Conservation (phyloP, 2,888 invertebrate species). For the Poecilus cupreus region DNA sequence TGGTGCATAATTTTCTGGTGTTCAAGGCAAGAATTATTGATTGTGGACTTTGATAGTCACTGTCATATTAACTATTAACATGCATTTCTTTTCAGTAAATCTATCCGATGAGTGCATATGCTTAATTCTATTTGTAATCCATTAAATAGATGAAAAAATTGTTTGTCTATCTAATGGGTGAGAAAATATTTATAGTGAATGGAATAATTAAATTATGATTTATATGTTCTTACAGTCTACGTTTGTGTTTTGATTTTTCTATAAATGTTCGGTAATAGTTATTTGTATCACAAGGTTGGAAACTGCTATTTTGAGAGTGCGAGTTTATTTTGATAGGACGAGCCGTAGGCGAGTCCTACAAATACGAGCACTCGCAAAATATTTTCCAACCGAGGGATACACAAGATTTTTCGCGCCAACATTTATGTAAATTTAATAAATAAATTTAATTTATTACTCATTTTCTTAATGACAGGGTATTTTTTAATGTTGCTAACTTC, state of each 20-base stretch:
- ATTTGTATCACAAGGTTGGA: too few relatives aligned
- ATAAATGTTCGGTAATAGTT: neutral
- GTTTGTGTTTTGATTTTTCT: neutral
- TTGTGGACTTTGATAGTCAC: neutral
- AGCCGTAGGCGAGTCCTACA: too few relatives aligned
- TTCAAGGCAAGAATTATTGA: neutral
- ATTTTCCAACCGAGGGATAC: too few relatives aligned
- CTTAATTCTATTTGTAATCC: neutral
- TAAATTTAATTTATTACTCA: too few relatives aligned
- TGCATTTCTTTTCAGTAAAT: neutral
- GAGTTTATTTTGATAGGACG: too few relatives aligned
- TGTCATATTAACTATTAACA: neutral
- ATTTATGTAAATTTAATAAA: too few relatives aligned
- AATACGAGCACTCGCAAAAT: too few relatives aligned
- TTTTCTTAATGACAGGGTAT: too few relatives aligned
- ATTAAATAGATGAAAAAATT: neutral
- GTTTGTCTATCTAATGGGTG: neutral
- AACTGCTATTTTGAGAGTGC: too few relatives aligned
- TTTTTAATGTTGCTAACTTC: too few relatives aligned
- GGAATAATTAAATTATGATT: neutral
- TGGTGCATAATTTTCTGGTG: neutral
- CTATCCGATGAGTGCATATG: neutral
- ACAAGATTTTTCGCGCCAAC: too few relatives aligned
- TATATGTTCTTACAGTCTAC: neutral
- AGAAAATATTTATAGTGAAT: neutral